Base-by-base conservation (phyloP, 37 sponge, comb jelly and placozoan species). In the Eunapius fragilis region DNA sequence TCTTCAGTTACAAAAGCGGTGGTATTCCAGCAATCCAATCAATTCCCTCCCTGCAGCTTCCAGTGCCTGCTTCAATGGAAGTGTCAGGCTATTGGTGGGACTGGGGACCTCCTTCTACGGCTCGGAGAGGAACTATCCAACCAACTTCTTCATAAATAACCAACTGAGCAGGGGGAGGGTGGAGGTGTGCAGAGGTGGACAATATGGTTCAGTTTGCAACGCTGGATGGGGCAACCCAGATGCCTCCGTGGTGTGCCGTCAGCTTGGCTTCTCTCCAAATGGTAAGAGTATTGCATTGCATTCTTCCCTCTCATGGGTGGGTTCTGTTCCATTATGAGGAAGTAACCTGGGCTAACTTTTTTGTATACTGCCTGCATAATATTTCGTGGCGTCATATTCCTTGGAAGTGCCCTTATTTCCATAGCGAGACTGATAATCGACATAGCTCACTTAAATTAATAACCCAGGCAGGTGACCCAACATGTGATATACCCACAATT, bases 21-120 rank as follows among this genome's bases (percentile, higher is more conserved):
- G n/a, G n/a, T n/a, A n/a, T n/a, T n/a, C n/a, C n/a, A n/a, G n/a
- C n/a, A n/a, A n/a, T n/a, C n/a, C n/a, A n/a, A n/a, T n/a, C n/a
- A 45, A 45, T 45, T 9, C 47, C 47, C 9, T 45, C 47, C n/a
- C n/a, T n/a, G 14, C 22, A 58, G 58, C 58, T 17, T 58, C 58
- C 22, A 58, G 58, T 17, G 22, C 58, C 22, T 75, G 35, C 31
- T 14, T 33, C 69, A 67, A 27, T 78, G 79, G 96, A 92, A 13
- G 96, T 91, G 2, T 90, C 93, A 19, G 68, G 91, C 31, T 90
- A 37, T 32, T 95, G 93, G 96, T 95, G 90, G 96, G 92, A 92
- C 30, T 19, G 24, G 30, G 23, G 68, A 28, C 68, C 1, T 25
- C 50, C 13, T 58, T 76, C 34, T 74, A 45, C 35, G 25, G 33